Base-by-base conservation (phyloP, 2,797 vertebrate species). In the Nannoperca australis region DNA sequence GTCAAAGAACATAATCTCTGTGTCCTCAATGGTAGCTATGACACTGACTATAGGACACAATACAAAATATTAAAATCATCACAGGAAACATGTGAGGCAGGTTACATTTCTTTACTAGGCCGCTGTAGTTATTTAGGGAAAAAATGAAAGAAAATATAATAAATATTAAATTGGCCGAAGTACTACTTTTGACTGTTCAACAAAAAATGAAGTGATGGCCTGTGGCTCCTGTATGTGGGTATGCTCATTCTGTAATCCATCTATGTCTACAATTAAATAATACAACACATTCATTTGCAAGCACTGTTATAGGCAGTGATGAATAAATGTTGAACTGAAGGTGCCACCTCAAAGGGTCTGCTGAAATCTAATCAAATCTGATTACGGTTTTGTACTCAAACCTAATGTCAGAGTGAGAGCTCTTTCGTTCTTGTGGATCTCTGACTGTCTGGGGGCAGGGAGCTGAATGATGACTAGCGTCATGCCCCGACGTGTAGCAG, bases 371-470 rank as follows among this genome's bases (percentile, higher is more conserved):
- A 20, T 20, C 5, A 44, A 11, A 51, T 38, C 0, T 20, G 3
- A n/a, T 17, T 27, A n/a, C 8, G 1, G 20, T 13, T 47, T 14
- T 12, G 42, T 12, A 7, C 1, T 30, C 2, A 0, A 12, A 66
- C 47, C 0, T 20, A 1, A 8, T 0, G 2, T 49, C 58, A 1
- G 81, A 87, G 86, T 87, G 84, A 76, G 81, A 34, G 17, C 53
- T 82, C 82, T 15, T 3, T 0, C 0, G 5, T 0, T 51, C 3
- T n/a, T 8, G 55, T 20, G 24, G 61, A 61, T 88, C 82, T 86
- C 11, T 74, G 82, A 27, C 2, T 8, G 47, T 38, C 36, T 12
- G 32, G 47, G 36, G 61, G 50, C 71, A 24, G 63, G 55, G 11
- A 60, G 27, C 27, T 32, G 32, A 44, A 34, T 79, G 78, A 77